Percentiles rank a stretch among this genome's conserved stretches.
Evolutionary conservation across 1,140 invertebrate species (phyloP).

Genomic region (Bicyclus anynana): DNA sequence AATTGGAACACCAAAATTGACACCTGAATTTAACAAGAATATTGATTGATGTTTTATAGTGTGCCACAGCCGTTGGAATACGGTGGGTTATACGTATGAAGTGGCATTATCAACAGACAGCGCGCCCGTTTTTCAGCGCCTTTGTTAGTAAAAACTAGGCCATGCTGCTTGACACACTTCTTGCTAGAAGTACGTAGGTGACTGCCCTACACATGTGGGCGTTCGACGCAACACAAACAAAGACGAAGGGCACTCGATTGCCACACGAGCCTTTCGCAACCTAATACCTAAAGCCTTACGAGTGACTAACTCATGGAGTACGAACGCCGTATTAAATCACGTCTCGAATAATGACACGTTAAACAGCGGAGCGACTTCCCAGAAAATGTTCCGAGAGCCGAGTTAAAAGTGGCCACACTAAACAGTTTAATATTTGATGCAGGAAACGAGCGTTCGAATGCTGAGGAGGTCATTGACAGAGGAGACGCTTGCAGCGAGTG

Average conservation of each 20-base stretch:
- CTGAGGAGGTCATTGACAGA: constrained; percentile 70
- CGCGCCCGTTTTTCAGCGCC: constrained; percentile 1
- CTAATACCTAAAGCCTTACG: constrained; percentile 14
- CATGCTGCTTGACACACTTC: constrained; percentile 62
- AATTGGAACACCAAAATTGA: too few relatives aligned
- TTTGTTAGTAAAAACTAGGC: constrained; percentile 42
- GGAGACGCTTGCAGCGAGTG: constrained; percentile 69
- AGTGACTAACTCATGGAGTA: constrained; percentile 23
- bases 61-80: not conserved
- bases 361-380: constrained; percentile 16
- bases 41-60: not conserved
- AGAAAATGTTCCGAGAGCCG: not conserved
- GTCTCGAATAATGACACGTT: too few relatives aligned
- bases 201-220: constrained; percentile 60
- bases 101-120: constrained; percentile 7
- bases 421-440: constrained; percentile 31
- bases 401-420: constrained; percentile 1
- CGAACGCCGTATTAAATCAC: not conserved
- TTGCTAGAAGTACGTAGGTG: constrained; percentile 50
- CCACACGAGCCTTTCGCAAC: constrained; percentile 42
- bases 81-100: not conserved
- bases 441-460: constrained; percentile 41
- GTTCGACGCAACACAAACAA: constrained; percentile 64
- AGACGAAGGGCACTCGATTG: constrained; percentile 63
- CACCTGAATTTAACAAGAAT: too few relatives aligned